Percentiles rank a stretch among this genome's conserved stretches.
These are phyloP conservation scores for Vimba vimba DNA, from an alignment of 2,113 vertebrate species.

Conservation along the genomic window DNA sequence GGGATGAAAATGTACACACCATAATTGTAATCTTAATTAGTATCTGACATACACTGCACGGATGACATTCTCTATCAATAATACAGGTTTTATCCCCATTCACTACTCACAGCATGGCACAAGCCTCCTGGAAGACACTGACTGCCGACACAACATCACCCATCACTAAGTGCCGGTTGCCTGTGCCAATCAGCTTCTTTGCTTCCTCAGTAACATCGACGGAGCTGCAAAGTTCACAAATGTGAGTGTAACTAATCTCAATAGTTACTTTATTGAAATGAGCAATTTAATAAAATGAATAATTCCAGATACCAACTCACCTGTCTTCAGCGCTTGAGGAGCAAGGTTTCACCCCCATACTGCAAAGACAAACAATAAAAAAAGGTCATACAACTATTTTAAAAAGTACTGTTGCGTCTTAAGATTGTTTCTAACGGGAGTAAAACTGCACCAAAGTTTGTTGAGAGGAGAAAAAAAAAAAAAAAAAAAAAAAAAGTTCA, in stretches of 20 bases:
- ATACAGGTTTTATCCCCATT: neutral
- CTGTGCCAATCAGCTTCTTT: constrained; percentile 92
- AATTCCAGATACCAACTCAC: constrained; percentile 56
- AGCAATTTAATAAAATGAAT: neutral
- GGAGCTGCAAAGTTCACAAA: constrained; percentile 65
- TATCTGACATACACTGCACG: too few relatives aligned
- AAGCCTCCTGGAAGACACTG: constrained; percentile 93
- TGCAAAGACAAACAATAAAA: constrained; percentile 40
- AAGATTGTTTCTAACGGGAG: neutral
- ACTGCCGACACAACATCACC: constrained; percentile 92
- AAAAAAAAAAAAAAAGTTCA: neutral
- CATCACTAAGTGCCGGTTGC: constrained; percentile 94
- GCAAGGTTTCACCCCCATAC: constrained; percentile 76
- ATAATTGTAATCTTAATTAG: neutral
- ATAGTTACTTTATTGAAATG: neutral
- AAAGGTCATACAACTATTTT: neutral
- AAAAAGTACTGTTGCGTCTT: neutral
- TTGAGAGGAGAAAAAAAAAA: too few relatives aligned
- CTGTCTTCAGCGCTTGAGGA: constrained; percentile 70
- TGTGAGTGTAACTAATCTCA: neutral
- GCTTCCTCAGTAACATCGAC: constrained; percentile 89
- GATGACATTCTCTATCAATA: too few relatives aligned
- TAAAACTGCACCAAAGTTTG: neutral
- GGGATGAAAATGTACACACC: neutral
- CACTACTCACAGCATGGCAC: constrained; percentile 89